Percentiles rank a stretch among this genome's conserved stretches.
Evolutionary conservation across 2,888 invertebrate genomes (phyloP).

Genomic region (Tachina fera): DNA sequence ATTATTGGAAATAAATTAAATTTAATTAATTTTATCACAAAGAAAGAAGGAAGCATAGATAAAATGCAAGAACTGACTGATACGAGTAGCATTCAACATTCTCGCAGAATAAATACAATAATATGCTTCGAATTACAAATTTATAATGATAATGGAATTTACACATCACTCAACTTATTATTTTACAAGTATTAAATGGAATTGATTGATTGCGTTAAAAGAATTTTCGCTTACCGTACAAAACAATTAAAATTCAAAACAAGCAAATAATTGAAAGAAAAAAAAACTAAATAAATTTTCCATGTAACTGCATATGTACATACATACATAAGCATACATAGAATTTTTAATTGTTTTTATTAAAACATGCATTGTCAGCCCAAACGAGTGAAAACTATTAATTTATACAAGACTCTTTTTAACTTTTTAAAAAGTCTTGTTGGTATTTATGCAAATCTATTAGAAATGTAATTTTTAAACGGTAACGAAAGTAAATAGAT

Average conservation of each 20-base stretch:
- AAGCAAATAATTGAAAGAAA: conserved; percentile 1
- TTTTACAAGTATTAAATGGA: background rate
- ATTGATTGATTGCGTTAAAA: conserved; percentile 7
- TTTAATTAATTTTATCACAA: conserved; percentile 7
- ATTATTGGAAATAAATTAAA: background rate
- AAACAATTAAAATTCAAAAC: conserved; percentile 39
- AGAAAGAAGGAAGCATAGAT: background rate
- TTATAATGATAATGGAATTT: conserved; percentile 6
- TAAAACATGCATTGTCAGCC: background rate
- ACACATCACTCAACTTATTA: conserved; percentile 6
- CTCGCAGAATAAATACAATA: background rate
- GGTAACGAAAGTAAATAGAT: conserved; percentile 1
- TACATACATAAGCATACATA: background rate
- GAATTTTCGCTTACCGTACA: conserved; percentile 12
- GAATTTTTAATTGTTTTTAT: conserved; percentile 13
- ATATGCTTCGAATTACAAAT: background rate
- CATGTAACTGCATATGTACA: conserved; percentile 2
- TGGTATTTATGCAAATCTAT: background rate
- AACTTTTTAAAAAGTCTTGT: background rate
- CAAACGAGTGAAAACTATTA: conserved; percentile 11
- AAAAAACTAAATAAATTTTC: conserved; percentile 4
- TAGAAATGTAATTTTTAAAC: background rate
- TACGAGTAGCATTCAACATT: background rate
- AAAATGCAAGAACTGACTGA: background rate
- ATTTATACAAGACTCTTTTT: background rate